Conservation (phyloP, 2,797 vertebrate species). For the Alfaro cultratus region DNA sequence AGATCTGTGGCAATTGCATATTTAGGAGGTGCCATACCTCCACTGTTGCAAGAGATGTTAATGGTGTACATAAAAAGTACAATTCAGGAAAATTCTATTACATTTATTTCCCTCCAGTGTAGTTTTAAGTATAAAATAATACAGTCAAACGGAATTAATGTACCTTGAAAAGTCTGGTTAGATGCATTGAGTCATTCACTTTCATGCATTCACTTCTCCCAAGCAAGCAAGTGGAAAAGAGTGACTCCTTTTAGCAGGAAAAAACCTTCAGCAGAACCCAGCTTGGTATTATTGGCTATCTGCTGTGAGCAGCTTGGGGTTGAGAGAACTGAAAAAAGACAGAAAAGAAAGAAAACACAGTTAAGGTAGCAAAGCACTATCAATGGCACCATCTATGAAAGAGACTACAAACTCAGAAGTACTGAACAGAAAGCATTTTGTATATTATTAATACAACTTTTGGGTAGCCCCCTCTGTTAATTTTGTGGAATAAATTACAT, state of each 20-base stretch:
- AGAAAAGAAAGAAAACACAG: background rate
- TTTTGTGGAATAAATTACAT: background rate
- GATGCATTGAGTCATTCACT: background rate
- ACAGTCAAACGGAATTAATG: background rate
- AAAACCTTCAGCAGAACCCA: background rate
- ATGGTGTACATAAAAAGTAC: background rate
- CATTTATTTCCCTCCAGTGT: background rate
- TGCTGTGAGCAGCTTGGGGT: background rate
- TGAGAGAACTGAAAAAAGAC: background rate
- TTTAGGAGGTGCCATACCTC: background rate
- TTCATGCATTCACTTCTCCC: background rate
- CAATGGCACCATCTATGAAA: background rate
- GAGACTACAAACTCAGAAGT: background rate
- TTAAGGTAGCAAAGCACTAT: background rate
- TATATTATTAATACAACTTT: background rate
- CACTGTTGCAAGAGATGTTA: background rate
- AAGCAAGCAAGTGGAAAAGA: background rate
- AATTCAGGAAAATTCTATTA: background rate
- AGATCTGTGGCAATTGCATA: background rate
- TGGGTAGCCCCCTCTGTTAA: background rate
- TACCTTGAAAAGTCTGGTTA: background rate
- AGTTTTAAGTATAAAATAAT: background rate
- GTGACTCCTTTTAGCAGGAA: background rate
- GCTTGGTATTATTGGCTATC: background rate
- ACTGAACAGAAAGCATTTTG: background rate